These are phyloP conservation scores for Trypoxylus dichotomus DNA, from an alignment of 1,140 invertebrate genomes.

Conservation along the genomic window DNA sequence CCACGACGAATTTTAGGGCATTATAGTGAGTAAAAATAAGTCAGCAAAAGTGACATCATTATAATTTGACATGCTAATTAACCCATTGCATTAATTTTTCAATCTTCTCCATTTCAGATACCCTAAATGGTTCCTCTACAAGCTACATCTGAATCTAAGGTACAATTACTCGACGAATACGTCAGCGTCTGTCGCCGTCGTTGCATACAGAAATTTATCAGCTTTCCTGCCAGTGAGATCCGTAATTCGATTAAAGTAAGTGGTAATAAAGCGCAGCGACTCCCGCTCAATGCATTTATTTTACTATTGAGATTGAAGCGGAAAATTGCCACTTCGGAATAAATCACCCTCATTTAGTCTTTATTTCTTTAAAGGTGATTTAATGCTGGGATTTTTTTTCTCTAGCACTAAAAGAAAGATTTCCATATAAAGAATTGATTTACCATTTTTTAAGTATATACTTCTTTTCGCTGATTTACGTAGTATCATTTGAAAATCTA, in stretches of 20 bases:
- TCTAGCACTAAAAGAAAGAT: no score
- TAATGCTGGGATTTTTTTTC: no score
- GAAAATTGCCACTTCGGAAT: not conserved
- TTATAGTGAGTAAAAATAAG: no score
- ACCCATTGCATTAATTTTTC: no score
- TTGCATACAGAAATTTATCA: slow-evolving; percentile 59
- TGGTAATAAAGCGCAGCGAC: slow-evolving; percentile 31
- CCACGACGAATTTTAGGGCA: no score
- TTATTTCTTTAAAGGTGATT: not conserved
- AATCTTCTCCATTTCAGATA: not conserved
- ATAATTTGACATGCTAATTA: no score
- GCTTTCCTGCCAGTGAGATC: slow-evolving; percentile 57
- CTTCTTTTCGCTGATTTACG: no score
- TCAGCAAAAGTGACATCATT: no score
- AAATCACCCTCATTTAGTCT: not conserved
- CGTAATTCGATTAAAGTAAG: slow-evolving; percentile 59
- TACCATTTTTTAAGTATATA: no score
- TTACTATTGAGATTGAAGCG: not conserved
- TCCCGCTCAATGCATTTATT: not conserved
- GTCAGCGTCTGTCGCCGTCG: slow-evolving; percentile 50
- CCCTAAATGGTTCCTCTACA: slow-evolving; percentile 25
- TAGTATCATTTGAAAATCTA: no score
- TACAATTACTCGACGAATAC: slow-evolving; percentile 35
- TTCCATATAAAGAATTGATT: no score
- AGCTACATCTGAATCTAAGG: slow-evolving; percentile 10